A percentile compares a stretch with the other conserved stretches of the same genome.
Evolutionary conservation across 2,888 invertebrate species (phyloP).

Genomic region (Euphydryas editha): DNA sequence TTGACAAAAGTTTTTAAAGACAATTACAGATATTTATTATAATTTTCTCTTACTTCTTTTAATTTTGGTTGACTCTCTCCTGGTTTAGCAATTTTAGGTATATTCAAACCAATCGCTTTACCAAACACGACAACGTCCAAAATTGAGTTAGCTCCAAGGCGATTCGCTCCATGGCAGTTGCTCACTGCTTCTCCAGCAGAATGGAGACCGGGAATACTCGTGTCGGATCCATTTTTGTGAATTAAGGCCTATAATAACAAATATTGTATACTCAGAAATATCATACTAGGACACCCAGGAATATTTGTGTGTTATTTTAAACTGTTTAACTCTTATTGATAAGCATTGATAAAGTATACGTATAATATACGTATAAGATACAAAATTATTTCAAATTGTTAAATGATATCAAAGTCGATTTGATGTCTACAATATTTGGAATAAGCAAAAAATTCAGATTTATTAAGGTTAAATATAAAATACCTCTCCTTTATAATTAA

Average conservation of each 20-base stretch:
- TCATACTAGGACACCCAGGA: background rate
- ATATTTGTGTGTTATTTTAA: background rate
- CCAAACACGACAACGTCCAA: constrained; percentile 99
- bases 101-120: constrained; percentile 94
- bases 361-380: too few species aligned
- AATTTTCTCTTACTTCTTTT: constrained; percentile 81
- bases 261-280: background rate
- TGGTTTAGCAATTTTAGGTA: constrained; percentile 90
- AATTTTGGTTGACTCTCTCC: constrained; percentile 89
- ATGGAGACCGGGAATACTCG: constrained; percentile 92
- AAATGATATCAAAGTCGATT: too few species aligned
- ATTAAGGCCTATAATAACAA: constrained; percentile 80
- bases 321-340: too few species aligned
- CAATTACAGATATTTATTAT: background rate
- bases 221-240: constrained; percentile 83
- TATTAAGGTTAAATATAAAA: background rate
- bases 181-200: constrained; percentile 96
- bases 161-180: constrained; percentile 98
- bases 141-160: constrained; percentile 98
- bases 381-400: too few species aligned
- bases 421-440: too few species aligned
- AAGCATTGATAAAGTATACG: too few species aligned
- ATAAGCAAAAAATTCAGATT: background rate
- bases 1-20: too few species aligned
- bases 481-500: constrained; percentile 96